phyloP scores from a whole-genome alignment of 30 jellyfish, hydroid and myxozoan genomes.

The Nemopilema nomurai region DNA sequence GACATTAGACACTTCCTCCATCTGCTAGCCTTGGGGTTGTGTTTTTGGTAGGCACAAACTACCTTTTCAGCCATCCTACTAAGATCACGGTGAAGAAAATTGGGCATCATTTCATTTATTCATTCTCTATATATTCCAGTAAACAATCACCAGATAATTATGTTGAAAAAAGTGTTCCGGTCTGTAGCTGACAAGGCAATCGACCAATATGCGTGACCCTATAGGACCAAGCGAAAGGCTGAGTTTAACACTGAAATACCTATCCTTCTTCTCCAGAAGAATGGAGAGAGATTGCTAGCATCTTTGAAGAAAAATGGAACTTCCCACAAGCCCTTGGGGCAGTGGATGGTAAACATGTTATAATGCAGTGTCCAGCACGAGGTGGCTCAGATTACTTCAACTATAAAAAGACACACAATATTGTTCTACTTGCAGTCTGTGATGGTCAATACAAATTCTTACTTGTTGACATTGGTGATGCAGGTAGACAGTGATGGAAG shows the following conservation, averaged over 20 bases:
- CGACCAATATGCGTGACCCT: constrained; percentile 13
- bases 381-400: not conserved
- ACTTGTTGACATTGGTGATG: constrained; percentile 11
- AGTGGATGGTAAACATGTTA: not conserved
- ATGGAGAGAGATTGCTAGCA: too few relatives aligned
- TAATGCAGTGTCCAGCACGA: constrained; percentile 8
- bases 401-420: not conserved
- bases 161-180: not conserved
- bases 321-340: too few relatives aligned
- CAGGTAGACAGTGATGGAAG: constrained; percentile 19
- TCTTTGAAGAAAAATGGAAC: constrained; percentile 11
- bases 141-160: not conserved
- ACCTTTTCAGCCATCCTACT: constrained; percentile 7
- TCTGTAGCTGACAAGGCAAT: not conserved
- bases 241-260: not conserved
- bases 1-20: not conserved
- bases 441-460: constrained; percentile 1
- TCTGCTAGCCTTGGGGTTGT: constrained; percentile 18
- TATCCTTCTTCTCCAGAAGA: too few relatives aligned
- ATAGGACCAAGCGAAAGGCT: constrained; percentile 1
- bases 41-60: constrained; percentile 8
- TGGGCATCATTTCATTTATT: not conserved
- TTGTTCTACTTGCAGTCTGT: constrained; percentile 7
- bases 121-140: not conserved
- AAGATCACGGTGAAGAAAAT: not conserved